Base-by-base conservation (phyloP, 2,113 vertebrate species). In the Tapirus terrestris region DNA sequence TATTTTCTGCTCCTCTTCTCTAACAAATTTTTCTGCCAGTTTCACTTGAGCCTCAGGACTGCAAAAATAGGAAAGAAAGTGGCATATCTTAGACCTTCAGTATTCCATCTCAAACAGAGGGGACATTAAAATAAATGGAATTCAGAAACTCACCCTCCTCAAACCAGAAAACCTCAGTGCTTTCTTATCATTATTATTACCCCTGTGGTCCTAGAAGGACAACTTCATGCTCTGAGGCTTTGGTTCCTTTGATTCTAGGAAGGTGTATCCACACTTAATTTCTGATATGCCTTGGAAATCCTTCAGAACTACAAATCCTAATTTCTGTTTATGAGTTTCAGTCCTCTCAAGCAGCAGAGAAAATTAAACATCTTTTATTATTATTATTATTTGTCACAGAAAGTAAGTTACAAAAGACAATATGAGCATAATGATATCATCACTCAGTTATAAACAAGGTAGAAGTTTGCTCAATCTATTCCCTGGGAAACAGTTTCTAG, bases 1-100 rank as follows among this genome's bases (percentile, higher is more conserved):
- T 5, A 63, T 53, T 63, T n/a, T 10, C 80, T 1, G 0, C 18
- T 36, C 25, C 25, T 33, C 13, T 27, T 14, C 21, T 67, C 70
- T 51, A 63, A 17, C 18, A 75, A 4, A 39, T 75, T 75, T 9
- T 4, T 23, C 33, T 45, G 39, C 3, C 23, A 61, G 73, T 53
- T 93, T 75, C 43, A 53, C 33, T 0, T 76, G 6, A 93, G 51
- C 18, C 25, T 63, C 45, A 39, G n/a, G 23, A 63, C 18, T 23
- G 27, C n/a, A 43, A 53, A 53, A 84, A 21, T 13, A 16, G 23
- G 56, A 39, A 20, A 75, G 23, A 36, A 82, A 51, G 16, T 29
- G 20, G 6, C 31, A 39, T 61, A 48, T 33, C 25, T 31, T 43
- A 61, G 14, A 63, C 65, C 33, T 29, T 31, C 33, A 16, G 25